Base-by-base conservation (phyloP, 2,113 vertebrate species). In the Mesocricetus auratus region DNA sequence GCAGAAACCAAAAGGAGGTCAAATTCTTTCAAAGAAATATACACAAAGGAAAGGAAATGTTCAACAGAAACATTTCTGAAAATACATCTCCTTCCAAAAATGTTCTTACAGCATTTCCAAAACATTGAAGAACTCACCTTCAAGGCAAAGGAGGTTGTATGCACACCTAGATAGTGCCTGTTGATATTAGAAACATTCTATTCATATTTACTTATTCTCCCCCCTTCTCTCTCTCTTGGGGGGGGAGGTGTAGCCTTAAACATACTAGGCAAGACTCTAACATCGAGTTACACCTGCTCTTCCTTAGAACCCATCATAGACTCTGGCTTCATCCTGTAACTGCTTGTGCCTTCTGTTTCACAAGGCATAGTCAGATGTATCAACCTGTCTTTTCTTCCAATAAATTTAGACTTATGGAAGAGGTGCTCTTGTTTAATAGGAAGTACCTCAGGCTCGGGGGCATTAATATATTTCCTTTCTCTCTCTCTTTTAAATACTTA, bases 1-100 rank as follows among this genome's bases (percentile, higher is more conserved):
- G 69, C 90, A 97, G 93, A 93, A 95, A 93, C 33, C 73, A 74
- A 96, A 96, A 97, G 74, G 89, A 93, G 82, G 94, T 89, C 62
- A 93, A 69, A 39, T n/a, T 94, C 74, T 96, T 93, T 93, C 93
- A 93, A 91, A 75, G 81, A 42, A 91, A 90, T 56, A 89, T 45
- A 94, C 15, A 89, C 24, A 77, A 96, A 77, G 90, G 75, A 53
- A 94, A 93, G 78, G 50, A 86, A 91, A 66, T 86, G 69, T 71
- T 87, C 91, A 92, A 93, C 50, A 93, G 64, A 96, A 95, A 81
- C 66, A 87, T 64, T 22, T 56, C 66, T 74, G 73, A 97, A 95
- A 96, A 89, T 75, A 96, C 62, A 42, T 85, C 86, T 56, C 68
- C 66, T 42, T 93, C 71, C 24, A 45, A 82, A 86, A 93, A 79